Percentiles rank a stretch among this genome's conserved stretches.
Conservation (phyloP, 2,113 vertebrate species). For the Sylvia atricapilla region DNA sequence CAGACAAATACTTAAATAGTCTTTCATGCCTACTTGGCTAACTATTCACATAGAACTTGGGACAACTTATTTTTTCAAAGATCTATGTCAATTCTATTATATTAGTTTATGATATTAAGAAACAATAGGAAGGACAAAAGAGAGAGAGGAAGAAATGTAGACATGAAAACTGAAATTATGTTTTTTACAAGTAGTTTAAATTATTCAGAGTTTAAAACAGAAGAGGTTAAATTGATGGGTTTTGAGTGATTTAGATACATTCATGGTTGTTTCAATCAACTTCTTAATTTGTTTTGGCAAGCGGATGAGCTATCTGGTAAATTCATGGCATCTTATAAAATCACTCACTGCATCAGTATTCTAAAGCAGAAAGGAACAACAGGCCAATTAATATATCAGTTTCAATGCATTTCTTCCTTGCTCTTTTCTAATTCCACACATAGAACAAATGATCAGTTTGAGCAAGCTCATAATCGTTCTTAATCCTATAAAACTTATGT, state of each 20-base stretch:
- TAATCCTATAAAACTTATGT: background rate
- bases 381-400: background rate
- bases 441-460: background rate
- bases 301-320: background rate
- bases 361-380: conserved; percentile 16
- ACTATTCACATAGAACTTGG: background rate
- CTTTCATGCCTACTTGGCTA: background rate
- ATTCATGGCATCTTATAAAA: background rate
- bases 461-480: conserved; percentile 10
- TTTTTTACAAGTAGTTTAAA: background rate
- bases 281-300: background rate
- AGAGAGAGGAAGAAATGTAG: background rate
- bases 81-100: background rate
- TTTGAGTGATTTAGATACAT: background rate
- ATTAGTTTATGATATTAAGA: background rate
- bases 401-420: background rate
- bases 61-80: background rate
- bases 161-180: background rate
- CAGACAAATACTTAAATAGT: background rate
- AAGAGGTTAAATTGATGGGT: background rate
- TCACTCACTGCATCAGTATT: background rate
- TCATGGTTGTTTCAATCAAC: background rate
- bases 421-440: background rate
- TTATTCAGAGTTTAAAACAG: background rate
- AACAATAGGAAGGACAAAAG: background rate